Conservation (phyloP, 2,888 invertebrate genomes). For the Microctonus brassicae region DNA sequence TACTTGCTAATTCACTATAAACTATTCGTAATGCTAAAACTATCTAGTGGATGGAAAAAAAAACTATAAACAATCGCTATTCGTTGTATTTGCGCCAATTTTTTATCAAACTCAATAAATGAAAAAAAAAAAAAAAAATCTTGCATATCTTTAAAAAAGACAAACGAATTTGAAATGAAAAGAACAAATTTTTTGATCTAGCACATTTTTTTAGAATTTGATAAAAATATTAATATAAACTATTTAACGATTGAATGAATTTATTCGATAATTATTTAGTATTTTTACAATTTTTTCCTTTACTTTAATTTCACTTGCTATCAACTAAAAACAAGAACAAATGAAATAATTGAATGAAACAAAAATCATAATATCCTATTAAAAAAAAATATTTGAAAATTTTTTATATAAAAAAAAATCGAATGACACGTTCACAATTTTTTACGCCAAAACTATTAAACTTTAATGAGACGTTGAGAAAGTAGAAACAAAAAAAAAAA, state of each 20-base stretch:
- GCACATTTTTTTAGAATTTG: slow-evolving; percentile 8
- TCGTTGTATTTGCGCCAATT: slow-evolving; percentile 28
- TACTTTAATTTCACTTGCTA: background rate
- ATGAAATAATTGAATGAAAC: background rate
- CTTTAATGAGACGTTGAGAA: too few relatives aligned
- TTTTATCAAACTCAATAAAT: slow-evolving; percentile 13
- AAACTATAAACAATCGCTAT: slow-evolving; percentile 38
- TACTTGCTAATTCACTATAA: slow-evolving; percentile 39
- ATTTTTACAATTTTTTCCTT: background rate
- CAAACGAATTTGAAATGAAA: slow-evolving; percentile 18
- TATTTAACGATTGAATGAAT: background rate
- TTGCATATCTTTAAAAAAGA: slow-evolving; percentile 42
- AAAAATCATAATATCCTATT: background rate
- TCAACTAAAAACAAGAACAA: background rate
- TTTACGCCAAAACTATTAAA: too few relatives aligned
- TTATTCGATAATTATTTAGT: background rate
- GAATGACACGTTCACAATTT: too few relatives aligned
- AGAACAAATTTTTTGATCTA: background rate
- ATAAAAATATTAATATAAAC: slow-evolving; percentile 13
- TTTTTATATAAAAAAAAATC: background rate
- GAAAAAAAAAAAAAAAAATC: slow-evolving; percentile 25
- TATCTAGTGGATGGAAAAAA: slow-evolving; percentile 32
- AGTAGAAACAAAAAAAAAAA: too few relatives aligned
- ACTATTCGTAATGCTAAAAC: slow-evolving; percentile 36
- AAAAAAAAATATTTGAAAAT: background rate